Base-by-base conservation (phyloP, 2,888 invertebrate species). In the Lycaena phlaeas region DNA sequence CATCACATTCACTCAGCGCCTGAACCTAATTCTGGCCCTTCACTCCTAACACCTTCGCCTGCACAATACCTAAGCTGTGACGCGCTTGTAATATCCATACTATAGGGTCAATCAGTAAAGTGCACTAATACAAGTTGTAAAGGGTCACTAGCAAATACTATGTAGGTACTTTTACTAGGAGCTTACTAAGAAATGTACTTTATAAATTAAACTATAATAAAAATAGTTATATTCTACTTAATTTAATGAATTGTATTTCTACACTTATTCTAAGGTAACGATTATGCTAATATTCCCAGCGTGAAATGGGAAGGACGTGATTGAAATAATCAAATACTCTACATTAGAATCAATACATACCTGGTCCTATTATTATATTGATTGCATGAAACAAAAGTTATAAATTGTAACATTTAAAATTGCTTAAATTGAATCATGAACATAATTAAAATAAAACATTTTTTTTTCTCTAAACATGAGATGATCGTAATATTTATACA, bases 1-100 rank as follows among this genome's bases (percentile, higher is more conserved):
- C 84, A 85, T 82, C 84, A 85, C 79, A 81, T 78, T 75, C 75
- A 65, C 82, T 82, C 75, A 82, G 77, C 72, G 76, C 77, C 68
- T 25, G 40, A 40, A 40, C 40, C 40, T 40, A 30, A 40, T 31
- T 40, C 31, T 29, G 26, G 27, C 31, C 40, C 31, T 29, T 31
- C 25, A 31, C 38, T 22, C 27, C 37, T 15, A 14, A 14, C 37
- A 14, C 37, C 14, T 14, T 27, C 30, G 15, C 14, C 30, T n/a
- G n/a, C n/a, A n/a, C n/a, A n/a, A 14, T 14, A 14, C 28, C 28
- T 7, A n/a, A 12, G 30, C 30, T n/a, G n/a, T n/a, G 10, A 11
- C 31, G 31, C 22, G 18, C 11, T 22, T 7, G 18, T 18, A 11
- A 9, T 9, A 11, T 7, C 11, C 18, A 12, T 2, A 34, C 34